phyloP scores from a whole-genome alignment of 1,140 invertebrate genomes.

The Solen grandis region DNA sequence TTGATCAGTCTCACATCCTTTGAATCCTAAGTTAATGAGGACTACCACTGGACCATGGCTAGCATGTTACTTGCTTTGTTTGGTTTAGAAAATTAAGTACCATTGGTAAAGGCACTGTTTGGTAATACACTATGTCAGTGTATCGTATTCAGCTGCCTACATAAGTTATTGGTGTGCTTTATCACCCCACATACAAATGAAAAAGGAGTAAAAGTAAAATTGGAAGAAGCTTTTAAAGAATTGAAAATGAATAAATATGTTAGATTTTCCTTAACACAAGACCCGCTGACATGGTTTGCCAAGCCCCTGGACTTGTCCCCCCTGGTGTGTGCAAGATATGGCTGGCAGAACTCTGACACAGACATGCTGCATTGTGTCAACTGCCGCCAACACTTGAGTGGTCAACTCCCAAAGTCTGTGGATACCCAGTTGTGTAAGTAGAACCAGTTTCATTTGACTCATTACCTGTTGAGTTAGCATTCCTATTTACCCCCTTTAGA shows the following conservation, averaged over 20 bases:
- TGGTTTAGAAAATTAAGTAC: neutral
- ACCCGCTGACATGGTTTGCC: slow-evolving; percentile 73
- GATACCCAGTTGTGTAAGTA: slow-evolving; percentile 63
- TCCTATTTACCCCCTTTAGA: neutral
- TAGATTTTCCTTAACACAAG: slow-evolving; percentile 28
- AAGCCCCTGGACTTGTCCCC: slow-evolving; percentile 72
- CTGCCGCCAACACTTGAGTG: slow-evolving; percentile 68
- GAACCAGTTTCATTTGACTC: neutral
- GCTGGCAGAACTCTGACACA: slow-evolving; percentile 72
- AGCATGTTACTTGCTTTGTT: neutral
- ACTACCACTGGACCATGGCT: neutral
- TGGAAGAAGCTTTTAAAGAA: neutral
- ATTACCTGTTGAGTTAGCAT: neutral
- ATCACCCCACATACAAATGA: neutral
- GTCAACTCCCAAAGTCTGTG: slow-evolving; percentile 57
- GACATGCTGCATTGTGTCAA: slow-evolving; percentile 74
- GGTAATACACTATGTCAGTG: neutral
- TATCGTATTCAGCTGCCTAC: neutral
- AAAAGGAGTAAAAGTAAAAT: no score
- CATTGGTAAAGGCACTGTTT: neutral
- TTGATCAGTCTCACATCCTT: neutral
- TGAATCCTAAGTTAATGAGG: neutral
- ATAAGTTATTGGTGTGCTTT: neutral
- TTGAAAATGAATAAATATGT: neutral
- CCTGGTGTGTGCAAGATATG: slow-evolving; percentile 73